Conservation (phyloP, 2,113 vertebrate genomes). For the Syrrhaptes paradoxus region DNA sequence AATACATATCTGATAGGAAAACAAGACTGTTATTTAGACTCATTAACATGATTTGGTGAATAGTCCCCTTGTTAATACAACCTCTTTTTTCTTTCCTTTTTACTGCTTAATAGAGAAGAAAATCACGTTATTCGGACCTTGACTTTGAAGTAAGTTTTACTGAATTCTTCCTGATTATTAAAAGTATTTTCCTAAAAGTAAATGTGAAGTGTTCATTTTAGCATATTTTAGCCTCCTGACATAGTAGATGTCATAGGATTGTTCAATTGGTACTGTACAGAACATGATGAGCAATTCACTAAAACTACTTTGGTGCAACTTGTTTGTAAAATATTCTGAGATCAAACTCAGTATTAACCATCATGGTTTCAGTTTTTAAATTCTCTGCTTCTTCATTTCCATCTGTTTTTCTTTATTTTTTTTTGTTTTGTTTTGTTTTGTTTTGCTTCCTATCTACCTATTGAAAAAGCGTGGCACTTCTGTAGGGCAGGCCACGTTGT, state of each 20-base stretch:
- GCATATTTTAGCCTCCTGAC: neutral
- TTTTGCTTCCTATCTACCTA: neutral
- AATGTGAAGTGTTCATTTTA: constrained; percentile 24
- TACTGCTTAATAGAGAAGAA: constrained; percentile 91
- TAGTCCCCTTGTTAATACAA: constrained; percentile 71
- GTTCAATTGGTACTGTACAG: neutral
- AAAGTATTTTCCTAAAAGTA: constrained; percentile 54
- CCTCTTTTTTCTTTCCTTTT: constrained; percentile 71
- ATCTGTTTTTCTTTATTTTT: neutral
- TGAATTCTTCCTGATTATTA: constrained; percentile 67
- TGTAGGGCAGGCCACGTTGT: neutral
- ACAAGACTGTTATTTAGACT: constrained; percentile 40
- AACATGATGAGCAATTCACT: neutral
- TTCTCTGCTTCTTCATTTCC: constrained; percentile 58
- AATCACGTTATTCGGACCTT: constrained; percentile 98
- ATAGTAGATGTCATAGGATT: neutral
- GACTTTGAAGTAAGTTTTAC: constrained; percentile 97
- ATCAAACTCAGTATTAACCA: constrained; percentile 46
- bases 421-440: neutral
- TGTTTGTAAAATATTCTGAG: constrained; percentile 36
- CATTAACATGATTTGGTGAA: constrained; percentile 45
- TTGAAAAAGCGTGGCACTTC: neutral
- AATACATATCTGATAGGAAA: constrained; percentile 23
- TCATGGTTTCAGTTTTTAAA: constrained; percentile 54
- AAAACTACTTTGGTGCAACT: constrained; percentile 67